Percentiles rank a stretch among this genome's conserved stretches.
Conservation (phyloP, 2,797 vertebrate species). For the Huso huso region DNA sequence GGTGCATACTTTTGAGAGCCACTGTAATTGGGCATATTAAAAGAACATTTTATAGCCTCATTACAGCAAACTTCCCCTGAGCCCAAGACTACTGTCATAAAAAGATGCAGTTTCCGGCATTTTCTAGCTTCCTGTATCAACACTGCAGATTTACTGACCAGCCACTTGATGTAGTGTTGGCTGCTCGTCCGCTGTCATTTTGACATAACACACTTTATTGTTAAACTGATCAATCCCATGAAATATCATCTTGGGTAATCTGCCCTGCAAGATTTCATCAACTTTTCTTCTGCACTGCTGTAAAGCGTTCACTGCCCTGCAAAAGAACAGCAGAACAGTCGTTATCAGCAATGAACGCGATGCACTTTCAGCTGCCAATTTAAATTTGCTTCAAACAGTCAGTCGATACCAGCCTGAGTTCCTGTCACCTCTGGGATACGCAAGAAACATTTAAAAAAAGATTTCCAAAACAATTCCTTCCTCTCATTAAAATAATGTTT, state of each 20-base stretch:
- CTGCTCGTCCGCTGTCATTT: constrained; percentile 34
- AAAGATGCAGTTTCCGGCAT: neutral
- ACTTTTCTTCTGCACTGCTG: constrained; percentile 37
- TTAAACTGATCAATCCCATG: constrained; percentile 36
- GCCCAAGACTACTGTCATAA: neutral
- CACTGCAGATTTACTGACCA: constrained; percentile 15
- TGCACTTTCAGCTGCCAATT: constrained; percentile 4
- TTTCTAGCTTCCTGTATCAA: neutral
- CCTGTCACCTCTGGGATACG: too few species aligned
- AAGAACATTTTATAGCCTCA: neutral
- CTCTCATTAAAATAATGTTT: too few species aligned
- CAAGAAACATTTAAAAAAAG: too few species aligned
- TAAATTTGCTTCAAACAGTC: neutral
- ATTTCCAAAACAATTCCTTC: too few species aligned
- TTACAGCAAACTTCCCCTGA: neutral
- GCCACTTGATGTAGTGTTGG: constrained; percentile 27
- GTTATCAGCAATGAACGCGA: neutral
- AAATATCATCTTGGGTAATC: constrained; percentile 32
- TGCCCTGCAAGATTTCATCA: constrained; percentile 31
- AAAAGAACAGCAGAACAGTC: constrained; percentile 10
- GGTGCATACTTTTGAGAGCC: too few species aligned
- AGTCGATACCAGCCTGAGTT: neutral
- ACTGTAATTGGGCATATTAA: neutral
- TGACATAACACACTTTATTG: constrained; percentile 35
- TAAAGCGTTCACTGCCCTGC: constrained; percentile 32